phyloP scores from a whole-genome alignment of 1,140 invertebrate species.

The Polyergus mexicanus region DNA sequence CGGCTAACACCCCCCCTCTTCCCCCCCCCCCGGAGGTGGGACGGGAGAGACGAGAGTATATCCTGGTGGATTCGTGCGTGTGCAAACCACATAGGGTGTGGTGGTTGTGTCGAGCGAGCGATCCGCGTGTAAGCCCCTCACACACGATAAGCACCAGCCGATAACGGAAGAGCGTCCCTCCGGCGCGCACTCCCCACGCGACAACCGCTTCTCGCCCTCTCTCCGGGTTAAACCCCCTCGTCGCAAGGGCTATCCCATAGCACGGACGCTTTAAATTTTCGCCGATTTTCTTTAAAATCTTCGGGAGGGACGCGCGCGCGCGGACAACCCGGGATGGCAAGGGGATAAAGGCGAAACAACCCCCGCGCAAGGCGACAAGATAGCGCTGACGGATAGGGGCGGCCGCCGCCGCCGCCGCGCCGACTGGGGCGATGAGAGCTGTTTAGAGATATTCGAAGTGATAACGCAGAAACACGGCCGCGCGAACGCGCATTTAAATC shows the following conservation, averaged over 20 bases:
- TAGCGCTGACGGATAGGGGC: conserved; percentile 83
- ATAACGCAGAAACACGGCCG: conserved; percentile 68
- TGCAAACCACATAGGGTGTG: conserved; percentile 67
- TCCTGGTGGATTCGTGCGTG: conserved; percentile 66
- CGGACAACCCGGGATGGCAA: conserved; percentile 43
- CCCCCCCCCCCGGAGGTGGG: neutral
- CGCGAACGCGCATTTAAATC: conserved; percentile 63
- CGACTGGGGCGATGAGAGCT: conserved; percentile 68
- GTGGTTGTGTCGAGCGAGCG: conserved; percentile 77
- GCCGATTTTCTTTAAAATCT: conserved; percentile 85
- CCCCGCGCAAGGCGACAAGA: conserved; percentile 72
- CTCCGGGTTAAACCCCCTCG: conserved; percentile 38
- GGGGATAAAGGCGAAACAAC: conserved; percentile 64
- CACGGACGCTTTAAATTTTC: conserved; percentile 83
- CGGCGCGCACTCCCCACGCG: conserved; percentile 45
- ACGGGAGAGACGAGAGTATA: conserved; percentile 46
- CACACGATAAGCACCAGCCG: conserved; percentile 84
- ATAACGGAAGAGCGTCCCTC: conserved; percentile 79
- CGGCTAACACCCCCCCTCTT: neutral
- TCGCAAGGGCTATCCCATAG: conserved; percentile 10
- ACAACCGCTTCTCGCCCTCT: conserved; percentile 33
- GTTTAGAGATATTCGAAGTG: conserved; percentile 75
- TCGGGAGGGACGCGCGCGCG: conserved; percentile 44
- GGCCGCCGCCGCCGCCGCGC: conserved; percentile 18
- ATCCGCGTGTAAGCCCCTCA: conserved; percentile 84